These are phyloP conservation scores for Phrynocephalus forsythii DNA, from an alignment of 2,797 vertebrate genomes.

Conservation along the genomic window DNA sequence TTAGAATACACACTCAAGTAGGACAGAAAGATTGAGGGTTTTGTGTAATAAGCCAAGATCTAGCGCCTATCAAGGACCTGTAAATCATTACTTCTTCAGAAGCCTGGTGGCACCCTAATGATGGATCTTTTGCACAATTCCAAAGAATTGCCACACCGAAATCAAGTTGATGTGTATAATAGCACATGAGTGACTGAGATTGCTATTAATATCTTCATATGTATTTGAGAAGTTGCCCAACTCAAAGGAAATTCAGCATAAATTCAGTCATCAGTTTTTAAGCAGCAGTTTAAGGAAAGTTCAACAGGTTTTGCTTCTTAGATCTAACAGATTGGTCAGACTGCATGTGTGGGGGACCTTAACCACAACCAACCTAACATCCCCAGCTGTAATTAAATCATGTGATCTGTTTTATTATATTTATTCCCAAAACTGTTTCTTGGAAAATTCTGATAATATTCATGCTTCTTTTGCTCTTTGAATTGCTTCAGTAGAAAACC, in stretches of 20 bases:
- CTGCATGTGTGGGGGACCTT: background rate
- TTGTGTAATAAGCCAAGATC: background rate
- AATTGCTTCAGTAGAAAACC: background rate
- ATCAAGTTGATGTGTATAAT: constrained; percentile 14
- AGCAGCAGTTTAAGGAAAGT: background rate
- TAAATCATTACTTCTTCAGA: constrained; percentile 11
- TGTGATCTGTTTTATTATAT: background rate
- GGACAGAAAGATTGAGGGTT: background rate
- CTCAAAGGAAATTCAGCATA: constrained; percentile 43
- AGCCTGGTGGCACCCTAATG: background rate
- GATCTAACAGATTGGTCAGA: background rate
- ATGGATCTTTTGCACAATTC: background rate
- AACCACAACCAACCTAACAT: background rate
- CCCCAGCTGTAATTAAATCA: background rate
- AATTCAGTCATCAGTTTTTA: constrained; percentile 9
- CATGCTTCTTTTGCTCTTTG: background rate
- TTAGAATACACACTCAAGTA: background rate
- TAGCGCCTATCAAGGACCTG: background rate
- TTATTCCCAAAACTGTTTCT: background rate
- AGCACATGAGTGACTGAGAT: fast-evolving
- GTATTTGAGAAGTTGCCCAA: constrained; percentile 54
- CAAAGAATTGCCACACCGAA: constrained; percentile 21
- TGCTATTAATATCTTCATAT: background rate
- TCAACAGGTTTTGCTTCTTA: constrained; percentile 3
- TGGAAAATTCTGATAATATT: background rate